Evolutionary conservation across 2,113 vertebrate species (phyloP).

Genomic region (Lepus americanus): DNA sequence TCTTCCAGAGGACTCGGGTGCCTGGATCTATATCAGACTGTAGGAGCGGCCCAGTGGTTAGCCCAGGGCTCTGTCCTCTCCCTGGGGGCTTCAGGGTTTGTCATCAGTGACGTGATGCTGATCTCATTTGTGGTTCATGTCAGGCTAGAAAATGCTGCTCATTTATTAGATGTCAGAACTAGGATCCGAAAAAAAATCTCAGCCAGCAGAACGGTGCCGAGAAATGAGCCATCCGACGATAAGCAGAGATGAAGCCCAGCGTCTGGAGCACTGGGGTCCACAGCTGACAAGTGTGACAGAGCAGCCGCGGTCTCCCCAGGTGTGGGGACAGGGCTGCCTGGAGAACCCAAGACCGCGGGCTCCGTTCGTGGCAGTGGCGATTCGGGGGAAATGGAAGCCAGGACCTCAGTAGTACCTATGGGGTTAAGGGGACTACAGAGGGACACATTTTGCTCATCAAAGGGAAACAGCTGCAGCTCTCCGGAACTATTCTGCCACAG

Average conservation of each 20-base stretch:
- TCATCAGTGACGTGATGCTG: background rate
- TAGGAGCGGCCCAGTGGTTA: background rate
- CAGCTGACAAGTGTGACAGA: accelerated
- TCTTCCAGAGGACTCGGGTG: background rate
- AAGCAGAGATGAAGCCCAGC: background rate
- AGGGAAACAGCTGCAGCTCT: background rate
- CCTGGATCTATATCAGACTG: background rate
- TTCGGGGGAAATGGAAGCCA: background rate
- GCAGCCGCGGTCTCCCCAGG: background rate
- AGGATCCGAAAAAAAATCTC: background rate
- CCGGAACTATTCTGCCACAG: background rate
- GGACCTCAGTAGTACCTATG: background rate
- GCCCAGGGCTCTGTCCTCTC: background rate
- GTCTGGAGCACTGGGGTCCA: background rate
- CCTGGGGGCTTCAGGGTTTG: background rate
- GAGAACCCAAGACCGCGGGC: background rate
- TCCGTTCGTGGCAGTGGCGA: background rate
- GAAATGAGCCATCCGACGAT: background rate
- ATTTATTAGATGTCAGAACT: background rate
- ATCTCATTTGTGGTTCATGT: background rate
- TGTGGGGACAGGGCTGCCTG: background rate
- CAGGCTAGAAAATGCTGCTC: background rate
- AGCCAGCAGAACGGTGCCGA: background rate
- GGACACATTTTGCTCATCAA: background rate
- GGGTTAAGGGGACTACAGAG: background rate